Percentiles rank a stretch among this genome's conserved stretches.
Evolutionary conservation across 2,113 vertebrate genomes (phyloP).

Genomic region (Symphodus melops): DNA sequence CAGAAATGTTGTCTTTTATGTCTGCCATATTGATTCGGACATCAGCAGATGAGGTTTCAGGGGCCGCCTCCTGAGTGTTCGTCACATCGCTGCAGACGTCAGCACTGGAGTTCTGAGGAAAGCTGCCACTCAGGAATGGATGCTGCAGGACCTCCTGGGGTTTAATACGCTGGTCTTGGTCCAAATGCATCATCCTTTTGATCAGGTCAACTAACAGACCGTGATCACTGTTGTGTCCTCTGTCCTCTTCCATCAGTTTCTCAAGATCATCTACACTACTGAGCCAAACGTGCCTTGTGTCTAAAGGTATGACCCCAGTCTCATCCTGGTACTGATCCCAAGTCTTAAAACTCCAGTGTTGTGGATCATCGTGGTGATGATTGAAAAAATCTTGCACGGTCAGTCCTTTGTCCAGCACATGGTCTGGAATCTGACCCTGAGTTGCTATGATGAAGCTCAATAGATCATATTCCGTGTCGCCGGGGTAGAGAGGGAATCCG

Average conservation of each 20-base stretch:
- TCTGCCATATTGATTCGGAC: too few species aligned
- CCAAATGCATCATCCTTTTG: slow-evolving; percentile 6
- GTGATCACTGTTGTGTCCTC: not conserved
- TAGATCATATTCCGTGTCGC: not conserved
- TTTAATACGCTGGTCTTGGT: not conserved
- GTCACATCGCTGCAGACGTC: too few species aligned
- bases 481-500: not conserved
- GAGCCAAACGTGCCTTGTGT: too few species aligned
- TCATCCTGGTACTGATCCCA: not conserved
- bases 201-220: not conserved
- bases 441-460: slow-evolving; percentile 13
- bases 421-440: slow-evolving; percentile 26
- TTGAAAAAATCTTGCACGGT: not conserved
- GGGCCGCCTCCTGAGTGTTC: too few species aligned
- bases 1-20: too few species aligned
- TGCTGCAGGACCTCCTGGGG: not conserved
- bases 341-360: not conserved
- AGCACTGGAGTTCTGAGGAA: too few species aligned
- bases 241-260: not conserved
- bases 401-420: slow-evolving; percentile 3
- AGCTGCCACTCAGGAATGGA: not conserved
- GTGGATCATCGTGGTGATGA: not conserved
- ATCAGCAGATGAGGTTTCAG: too few species aligned
- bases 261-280: not conserved
- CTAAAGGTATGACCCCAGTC: not conserved